Percentiles rank a stretch among this genome's conserved stretches.
phyloP scores from a whole-genome alignment of 2,797 vertebrate species.

The Novumbra hubbsi region DNA sequence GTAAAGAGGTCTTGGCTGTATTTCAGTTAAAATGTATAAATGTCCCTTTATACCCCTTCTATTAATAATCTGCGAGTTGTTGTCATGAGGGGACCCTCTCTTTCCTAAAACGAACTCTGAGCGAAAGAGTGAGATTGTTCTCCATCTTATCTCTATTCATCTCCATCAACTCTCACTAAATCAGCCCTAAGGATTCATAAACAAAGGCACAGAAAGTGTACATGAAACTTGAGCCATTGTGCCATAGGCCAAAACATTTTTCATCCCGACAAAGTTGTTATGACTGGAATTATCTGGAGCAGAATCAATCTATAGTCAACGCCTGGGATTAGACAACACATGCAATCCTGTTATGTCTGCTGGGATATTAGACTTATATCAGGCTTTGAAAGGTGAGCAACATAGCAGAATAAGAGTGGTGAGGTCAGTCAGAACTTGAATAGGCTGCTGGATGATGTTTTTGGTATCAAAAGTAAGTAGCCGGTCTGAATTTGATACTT shows the following conservation, averaged over 20 bases:
- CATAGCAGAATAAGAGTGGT: neutral
- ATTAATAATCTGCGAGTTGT: neutral
- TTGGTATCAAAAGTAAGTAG: no score
- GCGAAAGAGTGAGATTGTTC: neutral
- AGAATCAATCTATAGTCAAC: neutral
- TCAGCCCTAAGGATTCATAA: neutral
- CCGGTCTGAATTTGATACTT: no score
- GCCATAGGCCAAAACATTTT: neutral
- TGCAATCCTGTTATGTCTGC: neutral
- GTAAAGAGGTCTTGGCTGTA: neutral
- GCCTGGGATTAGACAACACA: constrained; percentile 3
- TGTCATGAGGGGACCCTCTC: neutral
- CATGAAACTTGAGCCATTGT: neutral
- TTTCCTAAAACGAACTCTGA: neutral
- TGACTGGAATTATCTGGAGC: neutral
- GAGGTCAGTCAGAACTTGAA: no score
- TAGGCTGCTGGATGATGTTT: no score
- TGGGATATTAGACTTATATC: neutral
- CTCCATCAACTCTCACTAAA: neutral
- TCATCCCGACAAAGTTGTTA: neutral
- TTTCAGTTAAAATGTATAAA: neutral
- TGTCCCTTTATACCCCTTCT: neutral
- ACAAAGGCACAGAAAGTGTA: neutral
- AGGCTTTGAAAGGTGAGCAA: neutral
- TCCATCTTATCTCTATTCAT: neutral